Evolutionary conservation across 1,140 invertebrate genomes (phyloP).

Genomic region (Danaus plexippus): DNA sequence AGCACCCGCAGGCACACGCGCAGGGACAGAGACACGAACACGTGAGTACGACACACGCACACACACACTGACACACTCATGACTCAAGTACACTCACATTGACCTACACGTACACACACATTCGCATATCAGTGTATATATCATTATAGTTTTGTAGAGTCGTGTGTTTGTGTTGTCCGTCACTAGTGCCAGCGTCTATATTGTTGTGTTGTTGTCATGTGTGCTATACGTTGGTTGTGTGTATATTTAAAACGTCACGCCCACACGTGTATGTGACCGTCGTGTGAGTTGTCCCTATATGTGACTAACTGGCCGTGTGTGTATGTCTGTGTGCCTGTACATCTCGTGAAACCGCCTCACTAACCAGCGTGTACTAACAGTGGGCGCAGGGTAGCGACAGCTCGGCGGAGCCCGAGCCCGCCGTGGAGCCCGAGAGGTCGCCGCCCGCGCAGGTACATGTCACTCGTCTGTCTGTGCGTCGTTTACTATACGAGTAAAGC

Average conservation of each 20-base stretch:
- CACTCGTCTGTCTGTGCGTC: constrained; percentile 9
- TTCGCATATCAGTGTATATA: too few species aligned
- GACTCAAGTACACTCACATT: too few species aligned
- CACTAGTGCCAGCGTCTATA: too few species aligned
- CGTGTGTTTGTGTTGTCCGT: neutral
- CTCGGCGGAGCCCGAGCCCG: constrained; percentile 39
- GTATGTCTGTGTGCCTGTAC: constrained; percentile 13
- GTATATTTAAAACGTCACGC: too few species aligned
- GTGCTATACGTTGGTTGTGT: constrained; percentile 2
- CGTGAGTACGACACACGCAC: neutral
- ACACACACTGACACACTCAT: too few species aligned
- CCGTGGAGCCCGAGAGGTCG: constrained; percentile 24
- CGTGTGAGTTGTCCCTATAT: neutral
- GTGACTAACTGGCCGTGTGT: constrained; percentile 1
- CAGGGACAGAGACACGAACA: constrained; percentile 15
- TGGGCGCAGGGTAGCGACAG: constrained; percentile 48
- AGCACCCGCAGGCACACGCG: constrained; percentile 12
- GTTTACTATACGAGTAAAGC: too few species aligned
- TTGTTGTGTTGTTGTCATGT: too few species aligned
- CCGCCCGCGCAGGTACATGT: constrained; percentile 20
- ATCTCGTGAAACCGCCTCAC: constrained; percentile 2
- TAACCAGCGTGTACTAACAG: neutral
- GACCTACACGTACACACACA: too few species aligned
- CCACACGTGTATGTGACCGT: constrained; percentile 10
- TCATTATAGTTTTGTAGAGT: too few species aligned